Evolutionary conservation across 2,797 vertebrate species (phyloP), one percentile per base, ranked within the genome.

Genomic region (Thamnophis elegans): DNA sequence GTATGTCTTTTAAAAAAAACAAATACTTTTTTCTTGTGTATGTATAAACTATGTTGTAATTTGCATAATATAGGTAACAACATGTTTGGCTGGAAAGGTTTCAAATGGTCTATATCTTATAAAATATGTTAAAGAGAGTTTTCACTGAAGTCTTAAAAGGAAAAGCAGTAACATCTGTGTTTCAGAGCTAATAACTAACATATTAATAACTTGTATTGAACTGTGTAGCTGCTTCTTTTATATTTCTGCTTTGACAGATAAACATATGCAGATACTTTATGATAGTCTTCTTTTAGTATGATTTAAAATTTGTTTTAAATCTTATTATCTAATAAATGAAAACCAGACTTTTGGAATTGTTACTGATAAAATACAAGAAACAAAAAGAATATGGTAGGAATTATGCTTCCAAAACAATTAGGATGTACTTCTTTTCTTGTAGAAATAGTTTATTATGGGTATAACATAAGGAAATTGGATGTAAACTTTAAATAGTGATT

Each of bases 231-330:
- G 88, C 87, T 92, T 36, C 90, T 87, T 88, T 26, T 18, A 3
- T 26, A 28, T 26, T 62, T 78, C 12, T 28, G 94, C 12, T 94
- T 96, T 94, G 89, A 95, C 95, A 85, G 95, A 96, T 96, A 89
- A 95, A 95, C 93, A 95, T 96, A 91, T 88, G 94, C 97, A 98
- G 94, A 95, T 97, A 97, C 96, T 97, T 97, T 90, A 95, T 91
- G 94, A 95, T 97, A 97, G 95, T 94, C 91, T 95, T 95, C 68
- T 32, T 94, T 97, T 97, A 20, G 20, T 65, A 32, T 51, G 51
- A n/a, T 32, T 51, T 82, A 60, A 55, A n/a, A 73, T 59, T 42
- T 28, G 14, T 20, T 16, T 89, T 92, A 55, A 85, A 32, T 78
- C 59, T 58, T 90, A 26, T 53, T 90, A 7, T 60, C 53, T 47